Conservation (phyloP, 2,113 vertebrate species). For the Drymodes brunneopygia region DNA sequence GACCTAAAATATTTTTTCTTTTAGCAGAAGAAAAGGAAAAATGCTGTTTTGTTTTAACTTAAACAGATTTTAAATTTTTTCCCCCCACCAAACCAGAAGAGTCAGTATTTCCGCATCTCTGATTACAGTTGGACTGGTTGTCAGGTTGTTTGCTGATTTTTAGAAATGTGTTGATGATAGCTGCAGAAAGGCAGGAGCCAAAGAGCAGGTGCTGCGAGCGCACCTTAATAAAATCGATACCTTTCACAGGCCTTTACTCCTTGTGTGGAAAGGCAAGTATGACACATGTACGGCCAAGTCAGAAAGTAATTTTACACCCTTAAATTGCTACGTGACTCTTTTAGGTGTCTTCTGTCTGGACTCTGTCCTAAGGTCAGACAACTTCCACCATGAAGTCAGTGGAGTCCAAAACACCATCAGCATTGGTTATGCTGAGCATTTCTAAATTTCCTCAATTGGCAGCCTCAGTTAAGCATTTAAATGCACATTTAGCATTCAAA, state of each 20-base stretch:
- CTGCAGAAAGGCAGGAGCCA: background rate
- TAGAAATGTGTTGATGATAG: background rate
- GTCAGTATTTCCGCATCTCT: background rate
- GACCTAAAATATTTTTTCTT: background rate
- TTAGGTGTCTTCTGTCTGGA: background rate
- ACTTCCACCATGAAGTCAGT: background rate
- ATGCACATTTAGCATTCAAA: background rate
- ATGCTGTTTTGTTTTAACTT: background rate
- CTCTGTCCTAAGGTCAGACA: background rate
- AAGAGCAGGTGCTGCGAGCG: slow-evolving; percentile 2
- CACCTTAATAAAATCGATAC: background rate
- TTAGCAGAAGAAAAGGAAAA: background rate
- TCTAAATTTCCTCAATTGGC: background rate
- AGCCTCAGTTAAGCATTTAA: background rate
- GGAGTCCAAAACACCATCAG: background rate
- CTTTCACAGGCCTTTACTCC: slow-evolving; percentile 17
- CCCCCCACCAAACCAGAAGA: background rate
- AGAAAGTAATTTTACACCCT: background rate
- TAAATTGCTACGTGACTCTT: background rate
- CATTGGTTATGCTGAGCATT: background rate
- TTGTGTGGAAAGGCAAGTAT: background rate
- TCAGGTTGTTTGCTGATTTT: background rate
- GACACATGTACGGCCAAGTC: background rate
- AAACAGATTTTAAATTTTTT: background rate
- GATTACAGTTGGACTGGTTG: background rate